Evolutionary conservation across 2,888 invertebrate species (phyloP), one percentile per base, ranked within the genome.

Genomic region (Mythimna impura): DNA sequence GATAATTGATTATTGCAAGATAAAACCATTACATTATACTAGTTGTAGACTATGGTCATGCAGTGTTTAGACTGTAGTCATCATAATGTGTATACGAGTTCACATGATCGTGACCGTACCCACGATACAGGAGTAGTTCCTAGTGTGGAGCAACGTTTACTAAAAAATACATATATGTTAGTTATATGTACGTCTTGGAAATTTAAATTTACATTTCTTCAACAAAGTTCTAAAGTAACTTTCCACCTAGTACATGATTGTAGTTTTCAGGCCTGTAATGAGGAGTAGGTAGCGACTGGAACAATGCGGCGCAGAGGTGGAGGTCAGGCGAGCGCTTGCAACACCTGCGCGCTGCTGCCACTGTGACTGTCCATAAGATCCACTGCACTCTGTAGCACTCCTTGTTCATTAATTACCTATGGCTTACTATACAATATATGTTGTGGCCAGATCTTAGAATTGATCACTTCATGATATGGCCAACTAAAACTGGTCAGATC

Each of bases 291-390:
- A 71, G 47, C 30, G 68, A 54, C 12, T 22, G 20, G 71, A 72
- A 86, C 87, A 86, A 86, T 86, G 71, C 80, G 70, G 67, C 64
- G 78, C 76, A 63, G 75, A 80, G 86, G 86, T 84, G 82, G 69
- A 77, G 86, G 87, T 76, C 85, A 71, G 71, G 71, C 65, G 76
- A 66, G 65, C 80, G 74, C 82, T 74, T 73, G 70, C 78, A 71
- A 72, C 85, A 77, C 68, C 73, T n/a, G 62, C 71, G 62, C 52
- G 17, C 47, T 30, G 65, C 67, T 50, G 43, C 50, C 61, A 34
- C 66, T 36, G 47, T 20, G 47, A 72, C 66, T 71, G 73, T 75
- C 60, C 50, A 6, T 6, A 57, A 22, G 55, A 43, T 17, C n/a
- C 57, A 61, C 40, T 62, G 50, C 17, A 40, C 66, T 60, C 40